phyloP scores from a whole-genome alignment of 2,888 invertebrate genomes.

The Drosophila diplacantha region DNA sequence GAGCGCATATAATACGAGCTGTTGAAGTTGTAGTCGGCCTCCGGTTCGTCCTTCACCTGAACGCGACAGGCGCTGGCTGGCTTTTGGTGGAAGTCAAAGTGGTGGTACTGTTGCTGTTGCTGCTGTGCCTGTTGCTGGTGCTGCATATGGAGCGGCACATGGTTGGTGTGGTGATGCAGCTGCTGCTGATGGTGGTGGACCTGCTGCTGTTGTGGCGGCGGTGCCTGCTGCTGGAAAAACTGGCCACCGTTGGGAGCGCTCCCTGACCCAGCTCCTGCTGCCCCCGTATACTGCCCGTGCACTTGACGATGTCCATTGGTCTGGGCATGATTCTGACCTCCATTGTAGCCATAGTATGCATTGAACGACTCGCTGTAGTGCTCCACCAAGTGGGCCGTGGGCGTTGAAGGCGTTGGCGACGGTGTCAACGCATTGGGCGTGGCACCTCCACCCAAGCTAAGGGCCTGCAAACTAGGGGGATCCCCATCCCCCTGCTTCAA shows the following conservation, averaged over 20 bases:
- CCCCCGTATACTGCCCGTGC: slow-evolving; percentile 44
- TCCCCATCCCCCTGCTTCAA: slow-evolving; percentile 45
- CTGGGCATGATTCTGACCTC: slow-evolving; percentile 41
- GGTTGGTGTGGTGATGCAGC: slow-evolving; percentile 46
- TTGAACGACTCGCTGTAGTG: slow-evolving; percentile 58
- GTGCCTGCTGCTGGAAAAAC: slow-evolving; percentile 50
- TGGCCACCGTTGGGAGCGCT: slow-evolving; percentile 39
- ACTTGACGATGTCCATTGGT: slow-evolving; percentile 39
- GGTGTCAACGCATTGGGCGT: slow-evolving; percentile 59
- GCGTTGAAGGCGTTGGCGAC: slow-evolving; percentile 60
- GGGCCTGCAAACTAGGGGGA: slow-evolving; percentile 59
- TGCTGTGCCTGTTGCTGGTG: slow-evolving; percentile 43
- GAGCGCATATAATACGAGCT: slow-evolving; percentile 59
- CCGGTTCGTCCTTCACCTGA: slow-evolving; percentile 58
- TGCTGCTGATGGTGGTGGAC: slow-evolving; percentile 48
- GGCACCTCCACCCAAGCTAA: slow-evolving; percentile 50
- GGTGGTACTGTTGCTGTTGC: slow-evolving; percentile 55
- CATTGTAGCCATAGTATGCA: slow-evolving; percentile 63
- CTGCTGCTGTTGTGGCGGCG: slow-evolving; percentile 32
- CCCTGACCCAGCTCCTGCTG: slow-evolving; percentile 7
- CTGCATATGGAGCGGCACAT: slow-evolving; percentile 37
- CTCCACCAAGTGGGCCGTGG: slow-evolving; percentile 54
- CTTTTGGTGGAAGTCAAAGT: slow-evolving; percentile 58
- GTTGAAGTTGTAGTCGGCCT: slow-evolving; percentile 62
- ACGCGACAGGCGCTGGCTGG: slow-evolving; percentile 46